Evolutionary conservation across 2,888 invertebrate species (phyloP), one percentile per base, ranked within the genome.

Genomic region (Trisateles emortualis): DNA sequence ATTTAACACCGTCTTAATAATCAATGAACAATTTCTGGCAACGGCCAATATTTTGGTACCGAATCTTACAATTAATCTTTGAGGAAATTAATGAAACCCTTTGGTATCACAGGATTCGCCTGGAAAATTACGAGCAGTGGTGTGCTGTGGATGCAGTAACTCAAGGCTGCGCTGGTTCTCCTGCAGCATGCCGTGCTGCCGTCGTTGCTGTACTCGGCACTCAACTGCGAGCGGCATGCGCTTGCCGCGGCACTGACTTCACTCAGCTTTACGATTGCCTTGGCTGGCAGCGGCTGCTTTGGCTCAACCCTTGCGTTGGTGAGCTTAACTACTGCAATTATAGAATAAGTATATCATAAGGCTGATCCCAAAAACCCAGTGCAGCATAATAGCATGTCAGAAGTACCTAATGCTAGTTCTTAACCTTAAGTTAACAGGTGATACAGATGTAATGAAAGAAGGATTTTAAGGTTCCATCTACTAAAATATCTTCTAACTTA

Each of bases 251-350:
- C 29, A 96, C 96, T 1, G 97, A 98, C 90, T 95, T 96, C 79
- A 95, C 96, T 32, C 96, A 97, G 82, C 93, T 97, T 29, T 97
- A 97, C 83, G 96, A 97, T 78, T 98, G 98, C 74, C 94, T 98
- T 0, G 98, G 97, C 46, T 98, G 98, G 98, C 97, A 98, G 78
- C 87, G 98, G 54, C 94, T 98, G 33, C 94, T 98, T 32, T 98
- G 98, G 98, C 95, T 98, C 56, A 98, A 98, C 86, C 97, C 98
- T 46, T 98, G 98, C 86, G 98, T 98, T 73, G 97, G 98, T 98
- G 88, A 95, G 96, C 45, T 50, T 35, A 1, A 0, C 22, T 6
- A 2, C 6, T 9, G 2, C 0, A 10, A 26, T 42, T 26, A 26
- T 26, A 26, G 9, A 8, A 26, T 26, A 26, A n/a, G n/a, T n/a